Evolutionary conservation across 2,888 invertebrate genomes (phyloP).

Genomic region (Epirrhoe alternata): DNA sequence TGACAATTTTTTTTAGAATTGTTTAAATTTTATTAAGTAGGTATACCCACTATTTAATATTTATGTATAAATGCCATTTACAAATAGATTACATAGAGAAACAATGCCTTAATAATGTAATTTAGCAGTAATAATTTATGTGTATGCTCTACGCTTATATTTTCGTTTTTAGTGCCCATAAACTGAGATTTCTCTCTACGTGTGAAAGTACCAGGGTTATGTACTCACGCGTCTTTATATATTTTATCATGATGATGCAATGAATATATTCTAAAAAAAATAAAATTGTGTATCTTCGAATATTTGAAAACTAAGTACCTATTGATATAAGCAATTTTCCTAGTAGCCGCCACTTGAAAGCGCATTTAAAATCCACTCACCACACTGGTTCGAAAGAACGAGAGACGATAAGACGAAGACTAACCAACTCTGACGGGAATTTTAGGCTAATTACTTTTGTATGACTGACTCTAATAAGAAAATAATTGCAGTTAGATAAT

Average conservation of each 20-base stretch:
- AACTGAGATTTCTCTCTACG: conserved; percentile 27
- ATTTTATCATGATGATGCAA: no score
- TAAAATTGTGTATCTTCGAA: no score
- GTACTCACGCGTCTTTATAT: conserved; percentile 2
- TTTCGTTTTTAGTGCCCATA: conserved; percentile 23
- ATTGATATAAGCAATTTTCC: no score
- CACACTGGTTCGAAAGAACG: not conserved
- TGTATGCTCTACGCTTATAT: conserved; percentile 2
- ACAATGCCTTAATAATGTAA: conserved; percentile 1
- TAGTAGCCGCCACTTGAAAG: no score
- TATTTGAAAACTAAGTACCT: no score
- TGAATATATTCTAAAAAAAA: no score
- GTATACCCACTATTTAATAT: no score
- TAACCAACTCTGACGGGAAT: not conserved
- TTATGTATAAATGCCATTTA: not conserved
- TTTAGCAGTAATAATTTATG: conserved; percentile 1
- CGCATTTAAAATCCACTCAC: not conserved
- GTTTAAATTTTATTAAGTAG: no score
- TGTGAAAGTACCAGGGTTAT: conserved; percentile 32
- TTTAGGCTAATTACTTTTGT: not conserved
- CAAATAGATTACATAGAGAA: not conserved
- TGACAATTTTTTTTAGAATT: no score
- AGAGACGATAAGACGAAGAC: not conserved
- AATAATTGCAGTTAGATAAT: conserved; percentile 12
- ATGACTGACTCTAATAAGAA: conserved; percentile 13